Evolutionary conservation across 35 echinoderm and acorn worm genomes (phyloP).

Genomic region (Ophiothrix spiculata): DNA sequence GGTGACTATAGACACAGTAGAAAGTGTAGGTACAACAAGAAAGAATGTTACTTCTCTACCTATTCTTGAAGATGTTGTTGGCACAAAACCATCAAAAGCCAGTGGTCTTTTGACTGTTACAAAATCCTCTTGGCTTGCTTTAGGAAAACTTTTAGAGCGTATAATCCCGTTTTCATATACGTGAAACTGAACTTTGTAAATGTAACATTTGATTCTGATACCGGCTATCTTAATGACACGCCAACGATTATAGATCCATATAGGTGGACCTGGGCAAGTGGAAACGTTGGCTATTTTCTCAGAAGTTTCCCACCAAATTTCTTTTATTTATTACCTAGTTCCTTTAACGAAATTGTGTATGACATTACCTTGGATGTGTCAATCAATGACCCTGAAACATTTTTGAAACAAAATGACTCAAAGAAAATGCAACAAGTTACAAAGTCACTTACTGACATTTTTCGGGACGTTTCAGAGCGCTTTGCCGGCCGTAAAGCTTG

Average conservation of each 20-base stretch:
- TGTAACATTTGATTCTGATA: background rate
- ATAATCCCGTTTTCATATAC: background rate
- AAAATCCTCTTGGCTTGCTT: too few species aligned
- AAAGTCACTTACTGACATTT: background rate
- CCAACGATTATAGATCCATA: background rate
- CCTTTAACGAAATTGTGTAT: background rate
- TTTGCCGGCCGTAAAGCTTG: background rate
- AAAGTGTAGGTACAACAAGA: too few species aligned
- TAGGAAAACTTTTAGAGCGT: too few species aligned
- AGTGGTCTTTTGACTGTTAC: too few species aligned
- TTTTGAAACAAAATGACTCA: background rate
- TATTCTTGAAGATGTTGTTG: too few species aligned
- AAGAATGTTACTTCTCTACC: too few species aligned
- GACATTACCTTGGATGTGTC: background rate
- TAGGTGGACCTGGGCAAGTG: background rate
- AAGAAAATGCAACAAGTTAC: background rate
- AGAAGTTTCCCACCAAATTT: background rate
- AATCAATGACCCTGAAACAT: background rate
- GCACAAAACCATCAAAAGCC: too few species aligned
- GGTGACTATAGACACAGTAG: too few species aligned
- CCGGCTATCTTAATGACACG: background rate
- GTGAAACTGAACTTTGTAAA: background rate
- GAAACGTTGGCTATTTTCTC: background rate
- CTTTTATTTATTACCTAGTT: background rate
- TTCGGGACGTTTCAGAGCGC: background rate